Base-by-base conservation (phyloP, 92 coral and sea anemone species). In the Plumapathes pennacea region DNA sequence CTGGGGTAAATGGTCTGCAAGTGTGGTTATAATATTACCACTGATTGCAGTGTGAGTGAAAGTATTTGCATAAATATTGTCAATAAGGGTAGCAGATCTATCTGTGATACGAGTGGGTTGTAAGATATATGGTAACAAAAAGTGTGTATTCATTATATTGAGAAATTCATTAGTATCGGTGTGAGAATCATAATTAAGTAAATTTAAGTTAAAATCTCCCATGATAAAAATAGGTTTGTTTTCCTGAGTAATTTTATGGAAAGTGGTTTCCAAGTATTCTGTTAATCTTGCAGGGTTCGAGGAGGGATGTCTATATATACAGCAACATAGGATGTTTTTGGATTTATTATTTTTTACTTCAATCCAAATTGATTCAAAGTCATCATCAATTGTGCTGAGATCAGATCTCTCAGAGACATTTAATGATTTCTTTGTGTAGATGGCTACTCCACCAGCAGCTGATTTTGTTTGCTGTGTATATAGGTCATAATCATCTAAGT, bases 361-460 rank as follows among this genome's bases (percentile, higher is more conserved):
- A 51, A 64, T 51, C 72, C 62, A 64, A 22, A 64, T 10, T 31
- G 54, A 38, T 68, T 68, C 76, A 68, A 54, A 68, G n/a, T 54
- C 49, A 50, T 51, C 63, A 42, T 28, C 47, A 32, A 38, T 40
- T 32, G 13, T 40, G 53, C 26, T 53, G 20, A 66, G 74, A 53
- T 66, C 74, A 38, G 64, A 36, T 37, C 74, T 51, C 48, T 67
- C 76, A 44, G 29, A 42, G 52, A 25, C 46, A 14, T 28, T 45
- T 32, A 68, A 32, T 56, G 49, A 58, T 23, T 56, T 68, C n/a
- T 49, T 40, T 31, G 56, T 30, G 31, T 56, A 56, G 24, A 68
- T 24, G 45, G 76, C 66, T 2, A 32, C 56, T 20, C 76, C 65
- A 55, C 66, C 66, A 54, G 66, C 76, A 14, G 64, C 38, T n/a